Evolutionary conservation across 1,140 invertebrate species (phyloP), one percentile per base, ranked within the genome.

Genomic region (Drosophila bocqueti): DNA sequence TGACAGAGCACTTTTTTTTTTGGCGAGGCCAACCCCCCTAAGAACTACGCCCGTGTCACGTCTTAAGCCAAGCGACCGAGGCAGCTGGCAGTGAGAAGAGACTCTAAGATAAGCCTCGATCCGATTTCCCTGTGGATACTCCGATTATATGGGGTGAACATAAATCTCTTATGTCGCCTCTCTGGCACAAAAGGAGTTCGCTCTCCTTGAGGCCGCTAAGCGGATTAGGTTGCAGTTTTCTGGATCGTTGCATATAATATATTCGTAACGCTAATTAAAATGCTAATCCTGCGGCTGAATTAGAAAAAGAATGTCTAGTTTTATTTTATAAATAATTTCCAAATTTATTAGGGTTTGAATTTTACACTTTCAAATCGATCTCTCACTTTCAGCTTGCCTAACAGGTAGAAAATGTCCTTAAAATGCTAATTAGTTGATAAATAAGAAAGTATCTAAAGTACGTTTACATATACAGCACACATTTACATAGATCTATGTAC

Each of bases 171-270:
- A 61, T 73, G 71, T 74, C 71, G 71, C 71, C 68, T 73, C 69
- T 34, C 36, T 18, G 46, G 11, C 68, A 60, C 67, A 60, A 60
- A 72, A 24, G 52, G 52, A 55, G 18, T 26, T 11, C 21, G 52
- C 60, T 66, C 49, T 26, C 10, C 47, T 52, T 55, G 59, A 65
- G 50, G 45, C 64, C 36, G 73, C 45, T 68, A 87, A 87, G 85
- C 81, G 69, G 84, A 84, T 87, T 87, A 87, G n/a, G 36, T 52
- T 80, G 84, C 64, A 75, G 57, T 61, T 75, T 89, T 89, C 81
- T 72, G 50, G 77, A 75, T 62, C 65, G 69, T 45, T 84, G 85
- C 64, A 52, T 73, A 66, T 81, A n/a, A n/a, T 68, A 43, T 73
- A 63, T 78, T 68, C 67, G 64, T 60, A 55, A 29, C 72, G 58